A percentile compares a stretch with the other conserved stretches of the same genome.
These are phyloP conservation scores for Eilema caniola DNA, from an alignment of 2,888 invertebrate genomes.

Conservation along the genomic window DNA sequence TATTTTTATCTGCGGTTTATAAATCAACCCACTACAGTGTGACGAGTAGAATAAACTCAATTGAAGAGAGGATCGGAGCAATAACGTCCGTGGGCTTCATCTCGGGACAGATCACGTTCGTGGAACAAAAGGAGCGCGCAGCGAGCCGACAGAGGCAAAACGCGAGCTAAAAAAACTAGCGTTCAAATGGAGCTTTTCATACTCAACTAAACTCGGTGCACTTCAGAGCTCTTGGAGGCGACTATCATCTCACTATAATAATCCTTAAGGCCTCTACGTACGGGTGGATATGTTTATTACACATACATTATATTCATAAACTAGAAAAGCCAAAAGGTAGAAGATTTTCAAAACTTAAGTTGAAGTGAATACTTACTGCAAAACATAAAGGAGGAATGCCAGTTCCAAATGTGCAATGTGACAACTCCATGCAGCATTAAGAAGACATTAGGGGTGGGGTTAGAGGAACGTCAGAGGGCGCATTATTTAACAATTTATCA, in stretches of 20 bases:
- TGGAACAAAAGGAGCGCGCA: conserved; percentile 80
- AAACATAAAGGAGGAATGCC: conserved; percentile 65
- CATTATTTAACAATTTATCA: conserved; percentile 82
- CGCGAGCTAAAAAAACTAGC: conserved; percentile 73
- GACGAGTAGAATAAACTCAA: conserved; percentile 76
- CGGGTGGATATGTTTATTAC: too few species aligned
- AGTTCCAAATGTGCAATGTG: conserved; percentile 79
- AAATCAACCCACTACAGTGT: conserved; percentile 70
- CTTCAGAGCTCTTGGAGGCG: conserved; percentile 64
- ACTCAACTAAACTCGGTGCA: conserved; percentile 75
- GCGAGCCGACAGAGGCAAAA: conserved; percentile 72
- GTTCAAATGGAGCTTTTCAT: conserved; percentile 81
- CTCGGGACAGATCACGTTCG: conserved; percentile 83
- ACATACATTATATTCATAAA: too few species aligned
- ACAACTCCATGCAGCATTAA: conserved; percentile 84
- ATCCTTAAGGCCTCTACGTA: conserved; percentile 13
- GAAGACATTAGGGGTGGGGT: conserved; percentile 81
- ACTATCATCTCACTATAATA: conserved; percentile 57
- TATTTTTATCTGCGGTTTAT: conserved; percentile 68
- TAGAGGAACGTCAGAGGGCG: conserved; percentile 68
- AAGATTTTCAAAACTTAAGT: conserved; percentile 54
- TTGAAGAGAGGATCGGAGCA: conserved; percentile 75
- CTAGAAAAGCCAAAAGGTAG: conserved; percentile 29
- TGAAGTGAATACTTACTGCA: conserved; percentile 51
- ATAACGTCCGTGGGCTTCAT: conserved; percentile 80